Evolutionary conservation across 2,888 invertebrate genomes (phyloP), one percentile per base, ranked within the genome.

Genomic region (Rhingia rostrata): DNA sequence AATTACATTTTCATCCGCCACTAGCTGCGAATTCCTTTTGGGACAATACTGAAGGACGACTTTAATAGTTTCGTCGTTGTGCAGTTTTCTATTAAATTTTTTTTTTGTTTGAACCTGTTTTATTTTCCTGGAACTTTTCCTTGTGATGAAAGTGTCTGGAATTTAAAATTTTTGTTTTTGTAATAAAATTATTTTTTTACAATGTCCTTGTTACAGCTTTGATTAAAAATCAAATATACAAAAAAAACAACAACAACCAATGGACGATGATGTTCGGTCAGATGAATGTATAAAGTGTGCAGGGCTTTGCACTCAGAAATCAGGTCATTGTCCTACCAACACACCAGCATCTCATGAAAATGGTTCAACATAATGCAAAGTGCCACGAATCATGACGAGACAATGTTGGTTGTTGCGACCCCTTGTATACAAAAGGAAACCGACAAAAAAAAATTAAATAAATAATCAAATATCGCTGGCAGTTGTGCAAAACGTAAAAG

Each of bases 1-100:
- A 83, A 83, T 83, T 83, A 79, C 83, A 83, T 74, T 83, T 78
- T 79, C 64, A 83, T 83, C 73, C 35, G 67, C 56, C 77, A 82
- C 72, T 72, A 82, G 77, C 70, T 77, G 77, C 37, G 49, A 77
- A 54, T 61, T 72, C 49, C 41, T 77, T 32, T 67, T 47, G 54
- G 54, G 47, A 56, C 41, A 66, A 54, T 61, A 66, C 54, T 51
- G 58, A 70, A 61, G 53, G 53, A 77, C 67, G 61, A 53, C 77
- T 77, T 63, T 64, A 78, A 72, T 58, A 72, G 66, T 72, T 77
- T 56, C 37, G 43, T 70, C 61, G n/a, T 33, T 6, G 49, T 49
- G 47, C 6, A 64, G 43, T 67, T 45, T 70, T 45, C 14, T 43
- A 45, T 14, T 72, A 43, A n/a, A n/a, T n/a, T n/a, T n/a, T 5